Percentiles rank a stretch among this genome's conserved stretches.
Evolutionary conservation across 2,113 vertebrate species (phyloP).

Genomic region (Copsychus sechellarum): DNA sequence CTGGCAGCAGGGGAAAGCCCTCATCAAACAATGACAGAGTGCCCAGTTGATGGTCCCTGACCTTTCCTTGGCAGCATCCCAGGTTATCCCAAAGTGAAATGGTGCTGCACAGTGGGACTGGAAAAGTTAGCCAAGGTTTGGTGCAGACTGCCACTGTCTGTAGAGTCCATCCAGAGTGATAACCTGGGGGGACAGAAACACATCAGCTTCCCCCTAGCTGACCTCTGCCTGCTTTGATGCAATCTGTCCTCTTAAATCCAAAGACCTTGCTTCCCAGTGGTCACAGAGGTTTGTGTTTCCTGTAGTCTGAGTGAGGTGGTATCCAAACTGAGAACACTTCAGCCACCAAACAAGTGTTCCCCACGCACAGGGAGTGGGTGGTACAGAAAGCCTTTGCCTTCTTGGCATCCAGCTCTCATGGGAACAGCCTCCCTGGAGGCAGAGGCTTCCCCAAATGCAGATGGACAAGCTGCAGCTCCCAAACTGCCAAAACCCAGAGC

Average conservation of each 20-base stretch:
- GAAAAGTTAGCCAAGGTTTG: neutral
- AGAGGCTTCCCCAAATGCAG: neutral
- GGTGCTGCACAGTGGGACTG: neutral
- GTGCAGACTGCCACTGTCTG: neutral
- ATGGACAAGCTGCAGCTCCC: neutral
- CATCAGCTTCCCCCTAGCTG: neutral
- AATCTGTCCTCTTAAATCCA: neutral
- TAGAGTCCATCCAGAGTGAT: neutral
- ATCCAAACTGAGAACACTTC: neutral
- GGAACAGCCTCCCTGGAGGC: neutral
- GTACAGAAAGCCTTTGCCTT: neutral
- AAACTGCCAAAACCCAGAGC: neutral
- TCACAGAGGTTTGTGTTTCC: neutral
- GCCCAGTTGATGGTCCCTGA: no score
- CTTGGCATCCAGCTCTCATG: neutral
- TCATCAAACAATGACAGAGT: no score
- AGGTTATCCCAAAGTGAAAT: neutral
- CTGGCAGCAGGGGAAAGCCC: no score
- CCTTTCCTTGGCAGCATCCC: neutral
- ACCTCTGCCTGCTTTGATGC: neutral
- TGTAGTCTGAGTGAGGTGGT: neutral
- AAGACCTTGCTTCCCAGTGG: neutral
- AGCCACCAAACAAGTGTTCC: neutral
- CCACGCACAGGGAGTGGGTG: neutral
- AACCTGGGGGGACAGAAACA: neutral